A percentile compares a stretch with the other conserved stretches of the same genome.
These are phyloP conservation scores for Thamnaconus septentrionalis DNA, from an alignment of 2,113 vertebrate genomes.

Conservation along the genomic window DNA sequence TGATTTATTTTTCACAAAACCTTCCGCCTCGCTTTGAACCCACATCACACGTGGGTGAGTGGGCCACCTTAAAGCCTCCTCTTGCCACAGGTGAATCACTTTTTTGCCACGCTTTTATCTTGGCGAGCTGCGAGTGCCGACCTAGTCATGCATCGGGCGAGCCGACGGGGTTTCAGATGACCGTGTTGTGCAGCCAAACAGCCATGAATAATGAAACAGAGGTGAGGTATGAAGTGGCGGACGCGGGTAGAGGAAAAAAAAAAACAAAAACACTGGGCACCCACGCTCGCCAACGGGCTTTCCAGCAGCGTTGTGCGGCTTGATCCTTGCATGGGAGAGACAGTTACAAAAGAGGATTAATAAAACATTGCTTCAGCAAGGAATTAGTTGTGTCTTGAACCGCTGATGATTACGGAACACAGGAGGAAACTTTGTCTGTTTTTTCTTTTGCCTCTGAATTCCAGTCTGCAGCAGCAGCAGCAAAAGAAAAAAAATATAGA, in stretches of 20 bases:
- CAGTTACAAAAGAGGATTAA: not conserved
- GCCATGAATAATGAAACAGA: constrained; percentile 59
- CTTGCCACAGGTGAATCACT: constrained; percentile 65
- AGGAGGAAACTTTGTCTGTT: too few relatives aligned
- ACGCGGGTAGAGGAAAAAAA: not conserved
- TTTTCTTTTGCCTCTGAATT: too few relatives aligned
- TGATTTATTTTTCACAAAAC: not conserved
- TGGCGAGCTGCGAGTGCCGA: constrained; percentile 30
- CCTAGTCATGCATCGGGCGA: constrained; percentile 35
- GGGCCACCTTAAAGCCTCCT: constrained; percentile 58
- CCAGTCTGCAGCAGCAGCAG: too few relatives aligned
- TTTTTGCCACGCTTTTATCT: constrained; percentile 54
- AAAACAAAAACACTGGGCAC: not conserved
- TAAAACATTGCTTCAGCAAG: too few relatives aligned
- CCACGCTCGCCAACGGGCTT: constrained; percentile 3
- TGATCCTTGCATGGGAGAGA: not conserved
- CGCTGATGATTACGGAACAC: too few relatives aligned
- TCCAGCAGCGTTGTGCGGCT: not conserved
- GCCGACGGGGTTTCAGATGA: constrained; percentile 42
- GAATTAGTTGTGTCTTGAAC: too few relatives aligned
- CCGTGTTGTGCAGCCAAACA: constrained; percentile 44
- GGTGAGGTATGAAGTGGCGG: constrained; percentile 27
- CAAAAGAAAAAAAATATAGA: too few relatives aligned
- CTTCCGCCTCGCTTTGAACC: constrained; percentile 42
- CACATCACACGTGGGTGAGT: constrained; percentile 45